Base-by-base conservation (phyloP, 2,797 vertebrate species). In the Poecilia picta region DNA sequence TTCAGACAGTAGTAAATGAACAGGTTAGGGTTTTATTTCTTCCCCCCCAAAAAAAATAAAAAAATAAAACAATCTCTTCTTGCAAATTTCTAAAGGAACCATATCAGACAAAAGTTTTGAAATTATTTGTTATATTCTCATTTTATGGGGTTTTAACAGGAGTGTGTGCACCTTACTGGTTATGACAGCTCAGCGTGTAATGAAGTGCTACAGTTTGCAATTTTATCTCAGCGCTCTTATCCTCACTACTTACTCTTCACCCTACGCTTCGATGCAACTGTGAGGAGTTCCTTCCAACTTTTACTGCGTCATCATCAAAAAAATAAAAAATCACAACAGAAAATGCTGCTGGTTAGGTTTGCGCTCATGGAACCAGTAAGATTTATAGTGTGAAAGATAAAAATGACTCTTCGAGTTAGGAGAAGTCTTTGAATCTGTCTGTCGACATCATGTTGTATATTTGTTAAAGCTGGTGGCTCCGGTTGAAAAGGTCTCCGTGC, bases 221-320 rank as follows among this genome's bases (percentile, higher is more conserved):
- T 8, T 78, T 28, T 7, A 72, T 76, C 31, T 62, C 28, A 23
- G 4, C 68, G 10, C 74, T 74, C 72, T 73, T 47, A 77, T 51
- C 36, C 33, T 77, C 10, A 18, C 16, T 81, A 39, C 81, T 78
- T 51, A 62, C 74, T 74, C 36, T n/a, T 41, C 11, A 45, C 57
- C 8, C 43, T 73, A 64, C 2, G 6, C 74, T 41, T 76, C 71
- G 64, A 43, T 33, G 31, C 66, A 77, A 39, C 72, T 74, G 46
- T 12, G n/a, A 57, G 70, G 74, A 28, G 47, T 68, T 72, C 20
- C 70, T 64, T 82, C 0, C 8, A 57, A 20, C 71, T 55, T 66
- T 66, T 66, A 66, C 18, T 78, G 62, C 8, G 74, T 81, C 70
- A 5, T 43, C 79, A 74, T 75, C 73, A 74, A 80, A 74, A 41